Base-by-base conservation (phyloP, 2,797 vertebrate genomes). In the Ispidina lecontei region DNA sequence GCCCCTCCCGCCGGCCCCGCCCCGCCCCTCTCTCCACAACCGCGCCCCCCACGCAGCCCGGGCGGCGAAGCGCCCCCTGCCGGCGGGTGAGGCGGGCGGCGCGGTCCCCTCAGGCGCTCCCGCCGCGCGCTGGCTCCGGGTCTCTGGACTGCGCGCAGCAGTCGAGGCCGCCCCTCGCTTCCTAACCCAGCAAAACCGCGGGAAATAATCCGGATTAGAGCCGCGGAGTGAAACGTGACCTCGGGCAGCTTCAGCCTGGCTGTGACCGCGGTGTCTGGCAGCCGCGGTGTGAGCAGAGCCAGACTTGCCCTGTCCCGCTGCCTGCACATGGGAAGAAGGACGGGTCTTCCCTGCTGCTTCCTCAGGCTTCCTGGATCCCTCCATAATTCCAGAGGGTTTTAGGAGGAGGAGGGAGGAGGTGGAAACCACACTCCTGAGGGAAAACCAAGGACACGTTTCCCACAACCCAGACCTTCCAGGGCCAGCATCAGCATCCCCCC, bases 281-380 rank as follows among this genome's bases (percentile, higher is more conserved):
- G 44, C 13, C 3, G 0, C 2, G 6, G 1, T 13, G 7, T 7
- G 2, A 1, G 44, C 44, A 1, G 20, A 20, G 63, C 9, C 16
- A 7, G 22, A 25, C 9, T 12, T 29, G 37, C 52, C 69, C 43
- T 17, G 22, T 31, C 20, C 13, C 1, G 1, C 2, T 9, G 4
- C 20, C 14, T 29, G 28, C 13, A 0, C 15, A 7, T 4, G 65
- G 19, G 33, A 20, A 29, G 10, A 22, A n/a, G 35, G 12, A 46
- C 2, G 3, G 20, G 11, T 7, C 41, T 35, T 5, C 19, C 14
- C 28, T 7, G 31, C 37, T 21, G 47, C 39, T 89, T 71, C 33
- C 33, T 26, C n/a, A 9, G 2, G 52, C 49, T 76, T 74, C 54
- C 65, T 5, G 29, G 20, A 8, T 47, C 39, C 46, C 58, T 54